Evolutionary conservation across 1,140 invertebrate species (phyloP).

Genomic region (Eurosta solidaginis): DNA sequence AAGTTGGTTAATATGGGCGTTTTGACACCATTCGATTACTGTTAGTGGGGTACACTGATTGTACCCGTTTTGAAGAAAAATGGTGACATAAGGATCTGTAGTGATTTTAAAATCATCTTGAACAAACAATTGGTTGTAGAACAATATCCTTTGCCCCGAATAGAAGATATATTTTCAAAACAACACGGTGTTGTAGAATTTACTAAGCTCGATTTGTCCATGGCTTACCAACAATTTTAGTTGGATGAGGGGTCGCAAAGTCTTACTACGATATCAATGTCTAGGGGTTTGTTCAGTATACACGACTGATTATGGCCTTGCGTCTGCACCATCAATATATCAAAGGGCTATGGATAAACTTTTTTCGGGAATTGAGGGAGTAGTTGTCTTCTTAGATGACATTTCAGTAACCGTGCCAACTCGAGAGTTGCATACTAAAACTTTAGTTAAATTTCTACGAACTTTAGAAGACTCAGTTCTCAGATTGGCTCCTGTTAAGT

Average conservation of each 20-base stretch:
- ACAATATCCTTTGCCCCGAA: slow-evolving; percentile 41
- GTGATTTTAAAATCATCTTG: slow-evolving; percentile 49
- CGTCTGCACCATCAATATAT: slow-evolving; percentile 43
- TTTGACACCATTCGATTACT: slow-evolving; percentile 39
- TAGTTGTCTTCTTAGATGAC: slow-evolving; percentile 45
- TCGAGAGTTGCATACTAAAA: slow-evolving; percentile 28
- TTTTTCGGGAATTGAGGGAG: slow-evolving; percentile 37
- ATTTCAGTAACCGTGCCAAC: slow-evolving; percentile 39
- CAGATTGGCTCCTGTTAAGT: slow-evolving; percentile 38
- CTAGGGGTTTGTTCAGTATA: slow-evolving; percentile 37
- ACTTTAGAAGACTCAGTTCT: slow-evolving; percentile 40
- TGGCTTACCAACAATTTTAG: slow-evolving; percentile 42
- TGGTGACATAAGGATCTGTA: too few species aligned
- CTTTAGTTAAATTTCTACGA: slow-evolving; percentile 37
- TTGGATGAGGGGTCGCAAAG: slow-evolving; percentile 35
- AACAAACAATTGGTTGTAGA: slow-evolving; percentile 34
- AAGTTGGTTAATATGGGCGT: slow-evolving; percentile 48
- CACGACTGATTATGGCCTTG: slow-evolving; percentile 40
- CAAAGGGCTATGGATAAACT: slow-evolving; percentile 45
- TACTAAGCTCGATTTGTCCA: slow-evolving; percentile 40
- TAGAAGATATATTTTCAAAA: slow-evolving; percentile 41
- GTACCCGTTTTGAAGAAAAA: slow-evolving; percentile 61
- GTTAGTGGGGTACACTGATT: slow-evolving; percentile 60
- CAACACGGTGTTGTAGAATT: slow-evolving; percentile 39
- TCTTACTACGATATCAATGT: slow-evolving; percentile 39